Percentiles rank a stretch among this genome's conserved stretches.
Conservation (phyloP, 2,888 invertebrate species). For the Oscheius onirici region DNA sequence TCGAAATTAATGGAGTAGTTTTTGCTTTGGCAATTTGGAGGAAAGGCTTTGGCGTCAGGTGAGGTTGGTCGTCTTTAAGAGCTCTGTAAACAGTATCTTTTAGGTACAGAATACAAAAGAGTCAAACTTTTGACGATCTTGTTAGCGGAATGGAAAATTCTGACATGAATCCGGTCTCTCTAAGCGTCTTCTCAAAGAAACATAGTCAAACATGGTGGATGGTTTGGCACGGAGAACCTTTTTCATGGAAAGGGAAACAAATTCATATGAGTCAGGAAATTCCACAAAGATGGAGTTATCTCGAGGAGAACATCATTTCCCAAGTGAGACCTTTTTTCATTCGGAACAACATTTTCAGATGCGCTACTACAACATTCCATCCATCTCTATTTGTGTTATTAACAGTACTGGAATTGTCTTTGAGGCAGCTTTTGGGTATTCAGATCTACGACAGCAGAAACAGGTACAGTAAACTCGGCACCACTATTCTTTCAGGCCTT, state of each 20-base stretch:
- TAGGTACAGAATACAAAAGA: conserved; percentile 41
- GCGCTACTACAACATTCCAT: conserved; percentile 51
- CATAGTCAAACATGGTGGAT: conserved; percentile 36
- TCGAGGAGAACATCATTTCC: conserved; percentile 7
- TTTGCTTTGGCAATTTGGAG: conserved; percentile 57
- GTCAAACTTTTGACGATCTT: conserved; percentile 40
- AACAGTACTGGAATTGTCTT: conserved; percentile 38
- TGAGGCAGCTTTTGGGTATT: conserved; percentile 49
- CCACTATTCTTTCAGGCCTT: conserved; percentile 36
- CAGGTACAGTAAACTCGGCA: conserved; percentile 21
- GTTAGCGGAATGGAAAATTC: conserved; percentile 37
- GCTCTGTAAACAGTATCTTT: neutral
- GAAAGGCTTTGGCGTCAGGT: conserved; percentile 56
- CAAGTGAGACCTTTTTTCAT: neutral
- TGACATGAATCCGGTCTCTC: conserved; percentile 36
- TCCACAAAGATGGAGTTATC: conserved; percentile 6
- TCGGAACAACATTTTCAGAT: conserved; percentile 37
- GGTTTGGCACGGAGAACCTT: conserved; percentile 48
- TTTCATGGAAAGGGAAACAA: conserved; percentile 41
- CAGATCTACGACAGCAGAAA: conserved; percentile 43
- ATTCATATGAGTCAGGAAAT: conserved; percentile 33
- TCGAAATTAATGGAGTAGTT: conserved; percentile 20
- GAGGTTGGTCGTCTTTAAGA: conserved; percentile 9
- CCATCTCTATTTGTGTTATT: conserved; percentile 50
- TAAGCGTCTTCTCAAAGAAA: conserved; percentile 42